These are phyloP conservation scores for Apocheima hispidaria DNA, from an alignment of 2,888 invertebrate genomes.

Conservation along the genomic window DNA sequence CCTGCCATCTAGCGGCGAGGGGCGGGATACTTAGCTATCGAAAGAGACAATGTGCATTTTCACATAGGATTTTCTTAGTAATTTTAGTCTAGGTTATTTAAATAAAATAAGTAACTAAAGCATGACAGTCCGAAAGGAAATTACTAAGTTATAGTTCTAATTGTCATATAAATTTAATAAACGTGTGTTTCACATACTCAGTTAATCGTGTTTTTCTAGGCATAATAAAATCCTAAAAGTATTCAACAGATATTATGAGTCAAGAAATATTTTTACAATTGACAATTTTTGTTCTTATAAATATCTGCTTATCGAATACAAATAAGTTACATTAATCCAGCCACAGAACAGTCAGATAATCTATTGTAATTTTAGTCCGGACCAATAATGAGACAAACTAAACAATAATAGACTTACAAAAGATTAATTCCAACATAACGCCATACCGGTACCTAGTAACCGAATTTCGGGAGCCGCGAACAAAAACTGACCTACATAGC, in stretches of 20 bases:
- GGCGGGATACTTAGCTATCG: conserved; percentile 50
- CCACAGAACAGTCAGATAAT: background rate
- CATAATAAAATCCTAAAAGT: too few relatives aligned
- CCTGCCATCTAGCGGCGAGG: conserved; percentile 77
- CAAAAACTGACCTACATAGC: conserved; percentile 86
- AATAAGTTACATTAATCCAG: background rate
- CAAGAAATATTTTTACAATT: background rate
- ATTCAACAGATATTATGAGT: too few relatives aligned
- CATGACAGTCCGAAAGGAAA: too few relatives aligned
- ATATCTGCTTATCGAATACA: background rate
- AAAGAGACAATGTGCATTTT: conserved; percentile 15
- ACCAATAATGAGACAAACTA: too few relatives aligned
- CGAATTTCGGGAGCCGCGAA: conserved; percentile 85
- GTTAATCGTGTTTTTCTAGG: background rate
- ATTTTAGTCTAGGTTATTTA: background rate
- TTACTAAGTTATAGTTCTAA: too few relatives aligned
- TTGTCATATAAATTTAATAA: too few relatives aligned
- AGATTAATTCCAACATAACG: conserved; percentile 65
- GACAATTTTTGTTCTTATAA: background rate
- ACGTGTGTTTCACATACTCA: background rate
- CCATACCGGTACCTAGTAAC: conserved; percentile 66
- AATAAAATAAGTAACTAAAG: background rate
- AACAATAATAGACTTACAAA: conserved; percentile 55
- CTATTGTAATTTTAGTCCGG: too few relatives aligned
- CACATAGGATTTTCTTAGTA: background rate